These are phyloP conservation scores for Chrysoperla carnea DNA, from an alignment of 1,140 invertebrate genomes.

Conservation along the genomic window DNA sequence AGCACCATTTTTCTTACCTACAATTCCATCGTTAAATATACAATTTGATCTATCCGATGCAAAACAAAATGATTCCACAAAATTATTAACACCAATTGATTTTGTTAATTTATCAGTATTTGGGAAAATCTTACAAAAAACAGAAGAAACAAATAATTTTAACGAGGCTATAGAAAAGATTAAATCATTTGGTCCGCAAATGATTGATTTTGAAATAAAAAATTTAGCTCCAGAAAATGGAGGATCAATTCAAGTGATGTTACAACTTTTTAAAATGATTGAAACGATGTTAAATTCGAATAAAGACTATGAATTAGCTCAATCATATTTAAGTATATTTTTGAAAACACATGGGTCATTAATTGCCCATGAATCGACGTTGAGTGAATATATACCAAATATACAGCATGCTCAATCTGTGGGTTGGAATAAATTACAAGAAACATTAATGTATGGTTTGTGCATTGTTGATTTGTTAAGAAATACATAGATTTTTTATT, in stretches of 20 bases:
- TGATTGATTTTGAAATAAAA: slow-evolving; percentile 80
- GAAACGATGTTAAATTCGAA: slow-evolving; percentile 52
- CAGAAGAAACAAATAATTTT: slow-evolving; percentile 28
- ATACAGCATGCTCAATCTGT: slow-evolving; percentile 36
- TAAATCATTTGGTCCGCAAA: slow-evolving; percentile 66
- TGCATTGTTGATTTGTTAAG: slow-evolving; percentile 59
- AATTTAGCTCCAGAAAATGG: slow-evolving; percentile 53
- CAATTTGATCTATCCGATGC: slow-evolving; percentile 55
- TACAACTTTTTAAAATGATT: slow-evolving; percentile 66
- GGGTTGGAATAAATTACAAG: slow-evolving; percentile 49
- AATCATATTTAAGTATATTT: slow-evolving; percentile 83
- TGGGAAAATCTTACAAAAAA: slow-evolving; percentile 35
- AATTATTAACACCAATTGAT: slow-evolving; percentile 31
- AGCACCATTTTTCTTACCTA: slow-evolving; percentile 92
- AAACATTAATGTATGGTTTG: slow-evolving; percentile 55
- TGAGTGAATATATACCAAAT: slow-evolving; percentile 35
- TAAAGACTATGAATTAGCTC: slow-evolving; percentile 77
- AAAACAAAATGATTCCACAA: slow-evolving; percentile 24
- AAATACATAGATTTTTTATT: slow-evolving; percentile 31
- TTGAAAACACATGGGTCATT: slow-evolving; percentile 63
- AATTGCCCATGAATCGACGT: slow-evolving; percentile 33
- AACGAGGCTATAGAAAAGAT: slow-evolving; percentile 45
- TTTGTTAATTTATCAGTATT: slow-evolving; percentile 47
- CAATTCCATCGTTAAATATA: slow-evolving; percentile 63
- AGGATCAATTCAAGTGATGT: slow-evolving; percentile 46